phyloP scores from a whole-genome alignment of 2,888 invertebrate species.

The Ypsolopha sequella region DNA sequence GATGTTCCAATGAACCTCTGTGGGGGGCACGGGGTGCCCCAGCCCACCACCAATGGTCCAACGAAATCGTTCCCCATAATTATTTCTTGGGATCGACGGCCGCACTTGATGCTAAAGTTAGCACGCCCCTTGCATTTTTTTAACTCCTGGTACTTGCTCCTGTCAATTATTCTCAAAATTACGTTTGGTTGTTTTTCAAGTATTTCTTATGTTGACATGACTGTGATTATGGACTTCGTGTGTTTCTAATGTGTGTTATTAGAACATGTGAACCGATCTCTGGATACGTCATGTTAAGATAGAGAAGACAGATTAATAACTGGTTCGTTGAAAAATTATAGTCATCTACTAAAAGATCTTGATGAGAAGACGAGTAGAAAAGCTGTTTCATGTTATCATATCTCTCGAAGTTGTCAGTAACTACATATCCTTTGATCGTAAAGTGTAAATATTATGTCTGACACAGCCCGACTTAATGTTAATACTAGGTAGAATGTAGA shows the following conservation, averaged over 20 bases:
- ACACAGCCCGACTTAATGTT: slow-evolving; percentile 6
- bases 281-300: not conserved
- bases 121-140: not conserved
- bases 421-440: slow-evolving; percentile 12
- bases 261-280: not conserved
- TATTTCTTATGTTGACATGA: not conserved
- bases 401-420: slow-evolving; percentile 7
- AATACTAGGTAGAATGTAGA: not conserved
- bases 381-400: not conserved
- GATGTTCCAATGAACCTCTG: slow-evolving; percentile 1
- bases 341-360: not conserved
- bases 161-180: not conserved
- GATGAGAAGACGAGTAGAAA: not conserved
- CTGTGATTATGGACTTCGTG: not conserved
- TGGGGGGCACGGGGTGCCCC: not conserved
- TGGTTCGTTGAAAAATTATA: not conserved
- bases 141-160: not conserved
- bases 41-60: too few relatives aligned
- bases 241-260: not conserved
- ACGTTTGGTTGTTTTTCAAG: not conserved
- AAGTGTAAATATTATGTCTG: slow-evolving; percentile 17
- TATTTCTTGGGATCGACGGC: not conserved
- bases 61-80: not conserved
- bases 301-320: not conserved
- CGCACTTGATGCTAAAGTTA: not conserved